These are phyloP conservation scores for Athene noctua DNA, from an alignment of 2,113 vertebrate genomes.

Conservation along the genomic window DNA sequence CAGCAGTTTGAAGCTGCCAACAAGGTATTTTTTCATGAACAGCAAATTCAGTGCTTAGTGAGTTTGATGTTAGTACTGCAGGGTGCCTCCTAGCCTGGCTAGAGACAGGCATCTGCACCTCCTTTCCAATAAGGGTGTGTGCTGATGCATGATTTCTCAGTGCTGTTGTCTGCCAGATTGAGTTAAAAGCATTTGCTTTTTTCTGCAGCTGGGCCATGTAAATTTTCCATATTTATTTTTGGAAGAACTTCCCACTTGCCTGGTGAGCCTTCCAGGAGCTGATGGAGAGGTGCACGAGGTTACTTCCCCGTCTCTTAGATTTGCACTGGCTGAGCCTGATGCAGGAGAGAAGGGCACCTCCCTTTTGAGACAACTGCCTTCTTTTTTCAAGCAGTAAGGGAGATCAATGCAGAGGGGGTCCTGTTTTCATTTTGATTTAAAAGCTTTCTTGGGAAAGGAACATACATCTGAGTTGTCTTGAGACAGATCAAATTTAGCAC, in stretches of 20 bases:
- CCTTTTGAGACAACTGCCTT: background rate
- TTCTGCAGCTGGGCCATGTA: background rate
- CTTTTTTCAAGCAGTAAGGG: background rate
- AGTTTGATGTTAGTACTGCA: background rate
- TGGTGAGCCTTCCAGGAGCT: background rate
- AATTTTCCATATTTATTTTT: background rate
- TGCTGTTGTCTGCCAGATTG: background rate
- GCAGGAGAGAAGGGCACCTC: background rate
- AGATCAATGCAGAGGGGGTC: fast-evolving
- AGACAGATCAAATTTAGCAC: background rate
- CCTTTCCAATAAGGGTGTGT: background rate
- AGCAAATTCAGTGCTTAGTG: background rate
- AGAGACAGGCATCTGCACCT: background rate
- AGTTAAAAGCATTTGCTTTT: background rate
- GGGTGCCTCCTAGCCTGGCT: background rate
- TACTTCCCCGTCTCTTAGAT: background rate
- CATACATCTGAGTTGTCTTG: background rate
- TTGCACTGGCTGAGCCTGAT: background rate
- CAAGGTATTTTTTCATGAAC: constrained; percentile 76
- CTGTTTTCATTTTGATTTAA: background rate
- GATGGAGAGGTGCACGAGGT: background rate
- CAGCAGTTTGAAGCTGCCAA: constrained; percentile 79
- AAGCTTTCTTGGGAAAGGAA: background rate
- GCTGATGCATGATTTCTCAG: background rate
- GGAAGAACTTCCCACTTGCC: background rate